Evolutionary conservation across 1,140 invertebrate species (phyloP), one percentile per base, ranked within the genome.

Genomic region (Philaenus spumarius): DNA sequence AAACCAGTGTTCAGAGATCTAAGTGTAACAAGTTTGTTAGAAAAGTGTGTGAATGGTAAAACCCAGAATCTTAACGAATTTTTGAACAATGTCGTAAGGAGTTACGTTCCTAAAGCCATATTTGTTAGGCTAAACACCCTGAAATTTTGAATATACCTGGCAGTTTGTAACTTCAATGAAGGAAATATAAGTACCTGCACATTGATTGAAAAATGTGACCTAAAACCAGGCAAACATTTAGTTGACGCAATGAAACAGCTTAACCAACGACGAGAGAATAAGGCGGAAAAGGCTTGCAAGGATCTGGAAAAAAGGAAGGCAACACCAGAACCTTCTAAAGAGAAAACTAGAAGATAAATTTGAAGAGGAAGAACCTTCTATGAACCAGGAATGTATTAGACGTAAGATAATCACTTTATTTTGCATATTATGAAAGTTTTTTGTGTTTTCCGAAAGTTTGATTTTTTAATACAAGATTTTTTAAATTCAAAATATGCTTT

Each of bases 1-100:
- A 64, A 64, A 48, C 60, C 60, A 1, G 48, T 57, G 17, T 64
- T 59, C 35, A 23, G 48, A 35, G 61, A 59, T 48, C 45, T 63
- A 7, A 15, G 58, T 20, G 42, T 47, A 12, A 39, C 53, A 19
- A 45, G 53, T 20, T 40, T 64, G 19, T 50, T 64, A 14, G 48
- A 58, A 58, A 63, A 35, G 24, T 61, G 59, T 22, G 20, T 58
- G 3, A 54, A 61, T 58, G 59, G 59, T 9, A 46, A 51, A 50
- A 61, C 48, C 17, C 59, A 61, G 58, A 61, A 61, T 40, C 14
- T 15, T 14, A 58, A 61, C 17, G 55, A 61, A 30, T 43, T 24
- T 17, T 2, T 58, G 11, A 61, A 61, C 35, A 57, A 58, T 48
- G 43, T 61, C 1, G 51, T 58, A 9, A 58, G 59, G 59, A 42